Conservation (phyloP, 2,888 invertebrate genomes). For the Anodontia alba region DNA sequence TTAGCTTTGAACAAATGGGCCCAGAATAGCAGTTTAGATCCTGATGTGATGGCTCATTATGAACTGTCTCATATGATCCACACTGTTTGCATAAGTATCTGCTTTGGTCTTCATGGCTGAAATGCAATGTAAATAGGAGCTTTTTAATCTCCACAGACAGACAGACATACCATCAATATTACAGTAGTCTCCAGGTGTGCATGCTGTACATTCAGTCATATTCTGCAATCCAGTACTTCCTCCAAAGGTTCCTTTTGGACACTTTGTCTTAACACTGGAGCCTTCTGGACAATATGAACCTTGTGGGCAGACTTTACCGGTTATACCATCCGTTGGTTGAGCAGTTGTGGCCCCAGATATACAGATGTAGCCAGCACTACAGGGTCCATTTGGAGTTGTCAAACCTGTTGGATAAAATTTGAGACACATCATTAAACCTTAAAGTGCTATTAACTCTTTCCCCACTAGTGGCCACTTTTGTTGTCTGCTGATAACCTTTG, state of each 20-base stretch:
- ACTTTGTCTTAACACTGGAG: constrained; percentile 76
- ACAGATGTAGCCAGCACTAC: constrained; percentile 82
- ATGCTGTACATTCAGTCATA: constrained; percentile 76
- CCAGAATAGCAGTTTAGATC: too few relatives aligned
- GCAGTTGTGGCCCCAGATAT: constrained; percentile 73
- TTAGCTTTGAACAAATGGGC: too few relatives aligned
- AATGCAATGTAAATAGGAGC: too few relatives aligned
- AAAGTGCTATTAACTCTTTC: too few relatives aligned
- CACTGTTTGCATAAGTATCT: too few relatives aligned
- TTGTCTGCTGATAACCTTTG: too few relatives aligned
- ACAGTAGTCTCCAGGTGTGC: constrained; percentile 73
- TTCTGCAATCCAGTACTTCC: constrained; percentile 75
- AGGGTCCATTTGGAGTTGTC: constrained; percentile 69
- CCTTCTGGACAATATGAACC: constrained; percentile 81
- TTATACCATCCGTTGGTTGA: constrained; percentile 77
- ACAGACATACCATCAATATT: constrained; percentile 5
- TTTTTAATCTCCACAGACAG: too few relatives aligned
- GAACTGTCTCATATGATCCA: too few relatives aligned
- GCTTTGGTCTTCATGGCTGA: too few relatives aligned
- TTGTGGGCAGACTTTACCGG: constrained; percentile 78
- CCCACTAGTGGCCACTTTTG: too few relatives aligned
- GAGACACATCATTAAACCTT: too few relatives aligned
- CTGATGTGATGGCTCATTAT: too few relatives aligned
- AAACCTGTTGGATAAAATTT: background rate
- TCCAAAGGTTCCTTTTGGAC: constrained; percentile 82